Evolutionary conservation across 1,140 invertebrate genomes (phyloP).

Genomic region (Polypedilum pembai): DNA sequence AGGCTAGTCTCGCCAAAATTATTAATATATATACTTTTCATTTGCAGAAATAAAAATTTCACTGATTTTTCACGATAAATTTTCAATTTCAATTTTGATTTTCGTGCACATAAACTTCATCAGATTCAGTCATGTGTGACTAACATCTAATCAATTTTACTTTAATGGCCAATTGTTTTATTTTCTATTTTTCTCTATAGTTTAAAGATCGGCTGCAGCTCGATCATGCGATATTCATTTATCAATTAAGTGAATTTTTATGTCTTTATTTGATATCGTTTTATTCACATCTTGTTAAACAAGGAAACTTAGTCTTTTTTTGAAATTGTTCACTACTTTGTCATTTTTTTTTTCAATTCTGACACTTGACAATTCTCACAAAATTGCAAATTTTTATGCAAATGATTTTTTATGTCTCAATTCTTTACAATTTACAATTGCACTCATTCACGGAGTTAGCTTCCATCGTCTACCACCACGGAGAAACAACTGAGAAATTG

Average conservation of each 20-base stretch:
- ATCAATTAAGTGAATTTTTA: no score
- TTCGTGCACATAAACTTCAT: conserved; percentile 16
- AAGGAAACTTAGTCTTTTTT: no score
- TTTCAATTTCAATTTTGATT: background rate
- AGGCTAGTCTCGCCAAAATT: conserved; percentile 1
- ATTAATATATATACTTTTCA: background rate
- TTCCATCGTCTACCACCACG: background rate
- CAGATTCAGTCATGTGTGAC: conserved; percentile 22
- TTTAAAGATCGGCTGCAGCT: no score
- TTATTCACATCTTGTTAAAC: no score
- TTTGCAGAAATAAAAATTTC: conserved; percentile 15
- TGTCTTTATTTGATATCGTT: no score
- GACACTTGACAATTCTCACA: background rate
- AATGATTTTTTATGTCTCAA: background rate
- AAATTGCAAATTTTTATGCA: background rate
- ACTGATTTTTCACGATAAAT: conserved; percentile 24
- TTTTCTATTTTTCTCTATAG: background rate
- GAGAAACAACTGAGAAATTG: conserved; percentile 24
- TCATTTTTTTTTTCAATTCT: no score
- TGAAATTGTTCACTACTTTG: no score
- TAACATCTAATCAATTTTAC: conserved; percentile 27
- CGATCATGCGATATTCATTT: no score
- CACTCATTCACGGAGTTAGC: background rate
- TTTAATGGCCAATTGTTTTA: conserved; percentile 2
- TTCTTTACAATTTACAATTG: background rate